These are phyloP conservation scores for Steinernema hermaphroditum DNA, from an alignment of 2,888 invertebrate genomes.

Conservation along the genomic window DNA sequence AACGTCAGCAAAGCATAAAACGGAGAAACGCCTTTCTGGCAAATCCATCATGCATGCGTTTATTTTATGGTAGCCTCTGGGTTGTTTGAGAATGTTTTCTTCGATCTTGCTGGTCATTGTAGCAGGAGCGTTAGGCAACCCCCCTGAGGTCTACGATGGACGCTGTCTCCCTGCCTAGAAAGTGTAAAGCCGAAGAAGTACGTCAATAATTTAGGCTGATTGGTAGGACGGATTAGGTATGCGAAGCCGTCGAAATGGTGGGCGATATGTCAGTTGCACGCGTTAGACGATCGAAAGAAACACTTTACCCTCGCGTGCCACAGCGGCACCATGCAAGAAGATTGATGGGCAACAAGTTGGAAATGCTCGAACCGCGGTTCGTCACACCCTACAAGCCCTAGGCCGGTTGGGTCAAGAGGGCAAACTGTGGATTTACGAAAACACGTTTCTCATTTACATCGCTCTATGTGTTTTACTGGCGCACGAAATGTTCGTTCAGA, in stretches of 20 bases:
- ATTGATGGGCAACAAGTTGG: conserved; percentile 17
- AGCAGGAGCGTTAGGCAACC: too few relatives aligned
- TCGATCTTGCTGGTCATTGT: too few relatives aligned
- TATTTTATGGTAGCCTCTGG: conserved; percentile 13
- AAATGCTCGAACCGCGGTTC: conserved; percentile 1
- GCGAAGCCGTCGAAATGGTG: conserved; percentile 7
- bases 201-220: conserved; percentile 10
- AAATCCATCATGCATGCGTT: conserved; percentile 29
- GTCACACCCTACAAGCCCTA: conserved; percentile 8
- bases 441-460: conserved; percentile 28
- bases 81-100: not conserved
- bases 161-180: too few relatives aligned
- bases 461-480: conserved; percentile 12
- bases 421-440: conserved; percentile 6
- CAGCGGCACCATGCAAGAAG: conserved; percentile 29
- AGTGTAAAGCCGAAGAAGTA: too few relatives aligned
- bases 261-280: conserved; percentile 17
- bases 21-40: not conserved
- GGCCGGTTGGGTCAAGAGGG: conserved; percentile 24
- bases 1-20: conserved; percentile 12
- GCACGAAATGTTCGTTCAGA: conserved; percentile 5
- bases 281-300: conserved; percentile 26
- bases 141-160: too few relatives aligned
- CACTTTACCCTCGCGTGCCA: conserved; percentile 28
- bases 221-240: conserved; percentile 23